Evolutionary conservation across 2,797 vertebrate genomes (phyloP), one percentile per base, ranked within the genome.

Genomic region (Lacerta agilis): DNA sequence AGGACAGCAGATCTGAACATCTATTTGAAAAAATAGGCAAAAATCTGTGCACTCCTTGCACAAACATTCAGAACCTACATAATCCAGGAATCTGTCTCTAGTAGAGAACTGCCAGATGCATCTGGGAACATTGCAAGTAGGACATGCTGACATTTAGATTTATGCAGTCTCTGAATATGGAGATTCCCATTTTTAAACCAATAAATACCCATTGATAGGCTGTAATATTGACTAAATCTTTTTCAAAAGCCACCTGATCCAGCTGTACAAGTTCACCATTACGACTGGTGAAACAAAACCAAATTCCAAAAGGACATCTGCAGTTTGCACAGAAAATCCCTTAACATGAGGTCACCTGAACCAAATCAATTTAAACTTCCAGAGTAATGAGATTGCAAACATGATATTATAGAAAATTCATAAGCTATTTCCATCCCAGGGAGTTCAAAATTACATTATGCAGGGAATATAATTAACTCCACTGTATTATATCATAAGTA

Each of bases 361-460:
- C 80, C 82, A 95, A 94, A 94, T 93, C 85, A 95, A 17, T 92
- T 94, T 95, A 94, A 96, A 94, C 76, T 86, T 92, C 87, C 93
- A 85, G 96, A 96, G 82, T 88, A 95, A 94, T 93, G 95, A 94
- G 92, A 92, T 87, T 94, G 86, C 77, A 96, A 96, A 95, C 87
- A 95, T 79, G 88, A 93, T 94, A 95, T 91, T 93, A 92, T 8
- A 85, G 72, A 95, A 96, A 97, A 95, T 91, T 95, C 92, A 94
- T 93, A 95, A 91, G 91, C 83, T 92, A 7, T 93, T 96, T 96
- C 92, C 82, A 92, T 94, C 83, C 72, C 89, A 95, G 23, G 0
- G 95, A 96, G 88, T 94, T 96, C 88, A 94, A 92, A 94, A 96
- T 96, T 95, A 94, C 88, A 94, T 95, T 96, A 96, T 86, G 87